Evolutionary conservation across 2,797 vertebrate species (phyloP), one percentile per base, ranked within the genome.

Genomic region (Melanotaenia trifasciata): DNA sequence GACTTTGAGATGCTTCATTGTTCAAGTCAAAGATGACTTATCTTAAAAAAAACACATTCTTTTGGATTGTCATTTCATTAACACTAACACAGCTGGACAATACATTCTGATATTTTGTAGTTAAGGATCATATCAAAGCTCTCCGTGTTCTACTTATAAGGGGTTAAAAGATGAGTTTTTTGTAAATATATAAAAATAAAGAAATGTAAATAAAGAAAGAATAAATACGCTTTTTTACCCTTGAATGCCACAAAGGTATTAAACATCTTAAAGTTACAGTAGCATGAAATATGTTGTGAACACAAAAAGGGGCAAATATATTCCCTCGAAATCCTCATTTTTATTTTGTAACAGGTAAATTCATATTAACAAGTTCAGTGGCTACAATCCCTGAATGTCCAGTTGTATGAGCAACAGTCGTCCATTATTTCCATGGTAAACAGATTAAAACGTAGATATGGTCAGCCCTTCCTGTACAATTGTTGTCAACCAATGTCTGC

Each of bases 401-500:
- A 30, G 53, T 12, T 36, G 24, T 38, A 3, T 16, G 22, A 38
- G 24, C 57, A 47, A 9, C n/a, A 50, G n/a, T 43, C 16, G 0
- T 36, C 22, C 64, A 68, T 20, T 26, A 43, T 64, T 22, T 38
- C n/a, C 66, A 58, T 8, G 32, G 5, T 35, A 24, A 54, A 53
- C 50, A 36, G 12, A 40, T 35, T 1, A 14, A 1, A 9, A 8
- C 18, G 11, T 11, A 4, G 40, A 53, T 57, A 20, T 12, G 33
- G 24, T 22, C 43, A 28, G 24, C 32, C 9, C 2, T 11, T 18
- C 20, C 9, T 38, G 9, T 18, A 40, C 43, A 57, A 35, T 26
- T 45, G 35, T 22, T 57, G 38, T 68, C 18, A 30, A 30, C 12
- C 16, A 18, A 7, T 9, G 13, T 9, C 28, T 7, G 28, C 8